Percentiles rank a stretch among this genome's conserved stretches.
Evolutionary conservation across 2,888 invertebrate genomes (phyloP).

Genomic region (Platycnemis pennipes): DNA sequence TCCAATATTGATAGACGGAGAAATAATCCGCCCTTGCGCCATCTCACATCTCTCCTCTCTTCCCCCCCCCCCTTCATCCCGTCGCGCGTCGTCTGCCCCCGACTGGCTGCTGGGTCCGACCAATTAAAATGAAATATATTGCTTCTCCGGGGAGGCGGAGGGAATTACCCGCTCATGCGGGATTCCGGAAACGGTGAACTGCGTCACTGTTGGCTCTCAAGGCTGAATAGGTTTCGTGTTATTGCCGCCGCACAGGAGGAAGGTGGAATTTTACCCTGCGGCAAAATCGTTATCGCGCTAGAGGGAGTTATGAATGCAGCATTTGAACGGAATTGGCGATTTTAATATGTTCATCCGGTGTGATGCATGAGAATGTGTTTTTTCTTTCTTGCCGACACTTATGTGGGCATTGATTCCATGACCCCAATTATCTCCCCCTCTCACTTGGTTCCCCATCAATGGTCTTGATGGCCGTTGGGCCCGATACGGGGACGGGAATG

Average conservation of each 20-base stretch:
- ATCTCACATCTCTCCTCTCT: neutral
- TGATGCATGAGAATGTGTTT: neutral
- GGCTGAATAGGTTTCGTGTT: neutral
- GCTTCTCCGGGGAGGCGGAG: neutral
- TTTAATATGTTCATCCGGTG: no score
- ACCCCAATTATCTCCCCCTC: no score
- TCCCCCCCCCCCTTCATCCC: neutral
- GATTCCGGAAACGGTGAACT: neutral
- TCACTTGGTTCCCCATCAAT: no score
- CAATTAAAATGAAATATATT: conserved; percentile 22
- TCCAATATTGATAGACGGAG: conserved; percentile 12
- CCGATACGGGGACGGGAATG: no score
- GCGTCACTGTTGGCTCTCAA: neutral
- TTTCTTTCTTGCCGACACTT: neutral
- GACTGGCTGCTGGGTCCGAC: neutral
- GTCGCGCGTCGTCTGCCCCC: neutral
- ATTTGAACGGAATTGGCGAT: neutral
- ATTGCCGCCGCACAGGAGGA: neutral
- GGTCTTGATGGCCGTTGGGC: no score
- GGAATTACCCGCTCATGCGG: neutral
- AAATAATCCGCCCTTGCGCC: neutral
- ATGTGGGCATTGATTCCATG: neutral
- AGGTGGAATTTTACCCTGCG: neutral
- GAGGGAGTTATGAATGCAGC: neutral
- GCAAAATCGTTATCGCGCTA: neutral